Conservation (phyloP, 2,888 invertebrate genomes). For the Habroteleia sp. region DNA sequence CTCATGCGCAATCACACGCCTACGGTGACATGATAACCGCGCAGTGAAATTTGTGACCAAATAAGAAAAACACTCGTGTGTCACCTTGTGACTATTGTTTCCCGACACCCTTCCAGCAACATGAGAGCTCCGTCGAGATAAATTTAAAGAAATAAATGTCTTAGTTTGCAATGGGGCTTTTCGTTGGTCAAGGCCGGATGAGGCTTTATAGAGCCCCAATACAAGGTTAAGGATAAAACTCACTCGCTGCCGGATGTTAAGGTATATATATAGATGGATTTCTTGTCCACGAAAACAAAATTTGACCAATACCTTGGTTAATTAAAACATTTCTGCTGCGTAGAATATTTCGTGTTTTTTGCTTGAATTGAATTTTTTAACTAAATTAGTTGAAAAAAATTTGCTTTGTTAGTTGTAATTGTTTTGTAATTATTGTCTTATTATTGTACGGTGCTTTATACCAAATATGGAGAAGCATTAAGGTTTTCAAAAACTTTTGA, state of each 20-base stretch:
- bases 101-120: slow-evolving; percentile 3
- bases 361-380: too few species aligned
- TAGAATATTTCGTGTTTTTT: too few species aligned
- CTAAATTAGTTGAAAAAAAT: too few species aligned
- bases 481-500: too few species aligned
- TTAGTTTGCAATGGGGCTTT: slow-evolving; percentile 7
- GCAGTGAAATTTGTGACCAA: slow-evolving; percentile 46
- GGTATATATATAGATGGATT: too few species aligned
- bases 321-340: too few species aligned
- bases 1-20: slow-evolving; percentile 52
- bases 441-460: too few species aligned
- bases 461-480: too few species aligned
- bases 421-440: too few species aligned
- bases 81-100: slow-evolving; percentile 36
- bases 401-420: too few species aligned
- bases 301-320: too few species aligned
- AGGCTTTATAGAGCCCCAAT: slow-evolving; percentile 30
- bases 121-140: not conserved
- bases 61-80: slow-evolving; percentile 14
- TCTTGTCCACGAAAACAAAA: too few species aligned
- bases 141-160: slow-evolving; percentile 13
- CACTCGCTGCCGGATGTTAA: slow-evolving; percentile 12
- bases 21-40: slow-evolving; percentile 43
- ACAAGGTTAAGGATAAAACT: slow-evolving; percentile 53
- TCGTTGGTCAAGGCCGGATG: slow-evolving; percentile 42